These are phyloP conservation scores for Lacerta agilis DNA, from an alignment of 2,797 vertebrate species.

Conservation along the genomic window DNA sequence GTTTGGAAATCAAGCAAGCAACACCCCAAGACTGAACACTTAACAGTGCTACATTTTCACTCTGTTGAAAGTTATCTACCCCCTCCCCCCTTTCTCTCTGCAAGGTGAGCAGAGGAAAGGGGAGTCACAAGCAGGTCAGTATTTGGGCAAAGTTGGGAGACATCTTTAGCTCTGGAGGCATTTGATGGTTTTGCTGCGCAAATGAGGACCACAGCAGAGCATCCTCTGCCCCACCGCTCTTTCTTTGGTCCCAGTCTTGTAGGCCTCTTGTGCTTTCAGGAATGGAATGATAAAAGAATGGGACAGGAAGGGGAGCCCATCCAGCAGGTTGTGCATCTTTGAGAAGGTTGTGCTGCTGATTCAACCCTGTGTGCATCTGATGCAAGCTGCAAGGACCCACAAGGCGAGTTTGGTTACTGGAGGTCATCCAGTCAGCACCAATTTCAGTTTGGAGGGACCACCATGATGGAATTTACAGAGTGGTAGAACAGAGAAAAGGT, in stretches of 20 bases:
- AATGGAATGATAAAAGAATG: not conserved
- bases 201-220: no score
- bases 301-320: not conserved
- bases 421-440: conserved; percentile 73
- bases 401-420: conserved; percentile 60
- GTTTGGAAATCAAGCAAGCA: not conserved
- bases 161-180: not conserved
- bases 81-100: accelerated
- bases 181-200: not conserved
- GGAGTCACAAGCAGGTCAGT: accelerated
- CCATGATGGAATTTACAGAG: conserved; percentile 50
- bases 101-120: not conserved
- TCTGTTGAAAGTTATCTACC: not conserved
- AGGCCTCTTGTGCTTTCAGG: conserved; percentile 48
- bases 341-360: not conserved
- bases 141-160: not conserved
- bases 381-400: conserved; percentile 34
- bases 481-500: conserved; percentile 30
- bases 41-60: not conserved
- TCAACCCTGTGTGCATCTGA: conserved; percentile 42
- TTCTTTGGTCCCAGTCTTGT: not conserved
- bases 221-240: not conserved
- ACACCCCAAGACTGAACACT: not conserved
- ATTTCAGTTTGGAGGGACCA: conserved; percentile 60
- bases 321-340: conserved; percentile 34